These are phyloP conservation scores for Scatophagus argus DNA, from an alignment of 2,113 vertebrate genomes.

Conservation along the genomic window DNA sequence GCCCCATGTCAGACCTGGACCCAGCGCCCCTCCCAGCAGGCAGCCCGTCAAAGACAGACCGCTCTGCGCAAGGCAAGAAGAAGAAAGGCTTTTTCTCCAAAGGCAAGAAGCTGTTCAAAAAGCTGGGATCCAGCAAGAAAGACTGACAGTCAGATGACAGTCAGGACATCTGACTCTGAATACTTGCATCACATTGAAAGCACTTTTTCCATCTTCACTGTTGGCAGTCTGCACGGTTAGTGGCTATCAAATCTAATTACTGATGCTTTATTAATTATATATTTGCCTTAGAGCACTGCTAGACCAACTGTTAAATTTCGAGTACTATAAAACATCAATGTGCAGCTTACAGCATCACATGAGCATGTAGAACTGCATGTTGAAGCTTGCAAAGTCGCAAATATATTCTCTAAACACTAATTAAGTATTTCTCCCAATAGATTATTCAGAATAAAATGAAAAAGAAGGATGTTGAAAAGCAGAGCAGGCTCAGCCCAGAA, in stretches of 20 bases:
- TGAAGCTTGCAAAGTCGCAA: constrained; percentile 32
- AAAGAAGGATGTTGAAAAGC: background rate
- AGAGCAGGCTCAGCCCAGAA: constrained; percentile 26
- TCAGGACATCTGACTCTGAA: constrained; percentile 20
- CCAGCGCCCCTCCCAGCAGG: constrained; percentile 34
- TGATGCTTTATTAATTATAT: constrained; percentile 36
- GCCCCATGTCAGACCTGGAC: background rate
- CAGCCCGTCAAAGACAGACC: constrained; percentile 43
- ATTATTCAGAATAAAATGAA: constrained; percentile 12
- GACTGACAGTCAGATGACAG: constrained; percentile 84
- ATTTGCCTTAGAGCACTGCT: constrained; percentile 60
- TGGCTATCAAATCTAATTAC: constrained; percentile 38
- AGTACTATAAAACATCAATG: background rate
- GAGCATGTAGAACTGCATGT: constrained; percentile 68
- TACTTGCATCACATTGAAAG: constrained; percentile 45
- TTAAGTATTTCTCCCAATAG: background rate
- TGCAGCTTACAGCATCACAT: constrained; percentile 37
- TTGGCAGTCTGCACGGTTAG: constrained; percentile 25
- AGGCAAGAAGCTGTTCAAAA: constrained; percentile 92
- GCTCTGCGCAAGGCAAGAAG: constrained; percentile 84
- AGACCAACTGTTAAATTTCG: constrained; percentile 33
- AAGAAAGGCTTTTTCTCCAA: constrained; percentile 92
- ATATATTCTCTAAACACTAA: constrained; percentile 29
- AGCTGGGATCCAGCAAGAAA: constrained; percentile 91
- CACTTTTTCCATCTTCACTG: constrained; percentile 70